Evolutionary conservation across 2,113 vertebrate species (phyloP).

Genomic region (Gavialis gangeticus): DNA sequence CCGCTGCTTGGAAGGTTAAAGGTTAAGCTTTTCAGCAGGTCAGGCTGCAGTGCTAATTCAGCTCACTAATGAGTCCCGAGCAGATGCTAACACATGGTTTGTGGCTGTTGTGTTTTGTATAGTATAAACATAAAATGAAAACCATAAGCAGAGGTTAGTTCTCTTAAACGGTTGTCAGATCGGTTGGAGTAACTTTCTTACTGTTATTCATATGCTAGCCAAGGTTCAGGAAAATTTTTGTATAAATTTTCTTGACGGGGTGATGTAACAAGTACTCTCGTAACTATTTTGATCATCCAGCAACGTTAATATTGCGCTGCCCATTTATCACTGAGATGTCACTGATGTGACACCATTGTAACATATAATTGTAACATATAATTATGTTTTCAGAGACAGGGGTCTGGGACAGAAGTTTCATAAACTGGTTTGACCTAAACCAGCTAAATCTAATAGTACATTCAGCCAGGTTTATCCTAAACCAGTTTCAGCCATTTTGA

Average conservation of each 20-base stretch:
- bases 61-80: conserved; percentile 66
- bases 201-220: conserved; percentile 61
- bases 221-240: conserved; percentile 30
- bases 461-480: no score
- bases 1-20: conserved; percentile 67
- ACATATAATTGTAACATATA: no score
- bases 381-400: no score
- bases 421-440: no score
- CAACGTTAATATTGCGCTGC: conserved; percentile 40
- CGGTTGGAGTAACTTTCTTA: conserved; percentile 40
- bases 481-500: no score
- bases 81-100: conserved; percentile 65
- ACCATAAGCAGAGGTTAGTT: conserved; percentile 74
- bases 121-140: conserved; percentile 67
- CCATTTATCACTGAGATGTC: conserved; percentile 47
- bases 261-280: conserved; percentile 65
- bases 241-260: conserved; percentile 63
- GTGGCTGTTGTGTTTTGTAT: conserved; percentile 60
- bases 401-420: no score
- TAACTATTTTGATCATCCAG: conserved; percentile 65
- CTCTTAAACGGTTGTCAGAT: conserved; percentile 67
- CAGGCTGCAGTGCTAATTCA: conserved; percentile 71
- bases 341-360: neutral
- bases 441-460: no score
- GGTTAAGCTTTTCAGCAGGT: conserved; percentile 74